Evolutionary conservation across 2,113 vertebrate genomes (phyloP).

Genomic region (Mobula hypostoma): DNA sequence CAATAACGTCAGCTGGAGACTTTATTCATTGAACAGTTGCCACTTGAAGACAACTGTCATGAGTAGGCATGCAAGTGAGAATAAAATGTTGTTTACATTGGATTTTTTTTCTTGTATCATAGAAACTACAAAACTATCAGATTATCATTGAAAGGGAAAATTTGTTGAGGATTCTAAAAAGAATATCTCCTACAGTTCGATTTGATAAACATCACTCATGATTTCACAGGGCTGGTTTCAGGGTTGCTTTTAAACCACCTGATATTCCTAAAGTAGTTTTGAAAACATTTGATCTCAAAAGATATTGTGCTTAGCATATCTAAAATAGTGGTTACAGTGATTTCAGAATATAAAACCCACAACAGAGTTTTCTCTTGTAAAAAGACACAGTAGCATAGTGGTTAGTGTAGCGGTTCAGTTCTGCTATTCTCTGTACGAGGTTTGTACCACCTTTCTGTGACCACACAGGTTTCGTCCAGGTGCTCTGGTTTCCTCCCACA

Average conservation of each 20-base stretch:
- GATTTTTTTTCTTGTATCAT: neutral
- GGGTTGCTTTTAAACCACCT: neutral
- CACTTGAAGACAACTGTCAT: neutral
- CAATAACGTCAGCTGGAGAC: neutral
- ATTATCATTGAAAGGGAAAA: neutral
- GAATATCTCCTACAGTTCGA: neutral
- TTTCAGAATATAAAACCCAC: neutral
- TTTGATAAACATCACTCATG: neutral
- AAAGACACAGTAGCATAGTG: too few species aligned
- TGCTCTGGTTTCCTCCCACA: too few species aligned
- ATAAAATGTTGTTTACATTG: neutral
- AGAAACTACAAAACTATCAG: neutral
- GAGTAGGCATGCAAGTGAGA: neutral
- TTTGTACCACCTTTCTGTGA: too few species aligned
- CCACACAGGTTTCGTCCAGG: too few species aligned
- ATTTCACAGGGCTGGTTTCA: neutral
- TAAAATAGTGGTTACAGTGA: neutral
- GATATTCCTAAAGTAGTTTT: neutral
- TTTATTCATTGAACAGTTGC: neutral
- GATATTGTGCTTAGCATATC: neutral
- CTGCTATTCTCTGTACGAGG: too few species aligned
- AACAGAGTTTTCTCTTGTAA: neutral
- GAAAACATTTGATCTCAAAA: neutral
- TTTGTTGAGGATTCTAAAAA: neutral
- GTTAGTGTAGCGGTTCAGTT: too few species aligned